Evolutionary conservation across 1,140 invertebrate species (phyloP), one percentile per base, ranked within the genome.

Genomic region (Condylostylus longicornis): DNA sequence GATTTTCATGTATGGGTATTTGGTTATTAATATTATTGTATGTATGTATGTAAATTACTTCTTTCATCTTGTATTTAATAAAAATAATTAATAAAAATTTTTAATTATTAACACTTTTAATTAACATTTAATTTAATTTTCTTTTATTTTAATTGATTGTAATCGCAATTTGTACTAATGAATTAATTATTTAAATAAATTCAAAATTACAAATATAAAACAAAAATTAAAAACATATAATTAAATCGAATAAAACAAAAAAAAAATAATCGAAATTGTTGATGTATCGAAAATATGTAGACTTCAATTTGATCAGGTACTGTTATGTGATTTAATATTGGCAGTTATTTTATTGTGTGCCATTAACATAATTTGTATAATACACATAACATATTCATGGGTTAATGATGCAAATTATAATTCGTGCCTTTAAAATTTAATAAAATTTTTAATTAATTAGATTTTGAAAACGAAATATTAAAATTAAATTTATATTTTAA

Each of bases 261-360:
- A n/a, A n/a, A n/a, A n/a, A n/a, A n/a, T n/a, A n/a, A n/a, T n/a
- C n/a, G n/a, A n/a, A n/a, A n/a, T n/a, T 43, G 48, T 41, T 47
- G 34, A 51, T 43, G 45, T 45, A 32, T 34, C 22, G 10, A 45
- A n/a, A n/a, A n/a, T 17, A 31, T 32, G 53, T 63, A 76, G 72
- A 67, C 71, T 73, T 63, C 70, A 71, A 66, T 73, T 73, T 62
- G 72, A 72, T 64, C 73, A 75, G 73, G 73, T 77, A 75, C 67
- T 73, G 66, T 74, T 68, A 63, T 69, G 71, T 61, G 74, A 77
- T 64, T 63, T 75, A 59, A 52, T 74, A 46, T 66, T 75, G 59
- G 72, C 72, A 64, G 67, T 71, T 50, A 58, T 73, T 59, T 60
- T 75, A 42, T 63, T 77, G 43, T 71, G 68, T 64, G 66, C 70